Base-by-base conservation (phyloP, 1,140 invertebrate species). In the Apis florea region DNA sequence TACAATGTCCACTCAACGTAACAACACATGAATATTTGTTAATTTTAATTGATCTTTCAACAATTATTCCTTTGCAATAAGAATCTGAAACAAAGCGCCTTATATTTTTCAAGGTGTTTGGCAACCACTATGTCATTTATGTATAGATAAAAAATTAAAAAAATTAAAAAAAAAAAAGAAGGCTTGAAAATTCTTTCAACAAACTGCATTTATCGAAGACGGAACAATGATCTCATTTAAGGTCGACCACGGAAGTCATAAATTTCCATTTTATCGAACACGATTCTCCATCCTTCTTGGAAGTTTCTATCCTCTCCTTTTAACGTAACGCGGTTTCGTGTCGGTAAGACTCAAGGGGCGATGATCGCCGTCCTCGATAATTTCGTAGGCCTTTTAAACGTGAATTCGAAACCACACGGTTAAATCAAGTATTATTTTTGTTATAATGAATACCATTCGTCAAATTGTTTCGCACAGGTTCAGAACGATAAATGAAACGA, bases 181-280 rank as follows among this genome's bases (percentile, higher is more conserved):
- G 1, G 40, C 4, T 31, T 19, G 21, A 49, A 74, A 61, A 26
- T 67, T 49, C 17, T 11, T 49, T 54, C 53, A 31, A 78, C 12
- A 17, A 17, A 47, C 12, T 21, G 61, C 17, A n/a, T 47, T 74
- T 56, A 74, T 56, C 61, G 40, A 31, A 51, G 59, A 63, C 58
- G 21, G 59, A 74, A 80, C 79, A 80, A 74, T 71, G 79, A 80
- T 80, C 61, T 74, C 71, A 53, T 80, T 80, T 80, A 67, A 74
- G 71, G 53, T 56, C 70, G 51, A 6, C 58, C 13, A 31, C 58
- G 79, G 79, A 80, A 80, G 79, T 80, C 61, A 80, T 80, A 80
- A 80, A 80, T 80, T 74, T 80, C 15, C 70, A 66, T 49, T 80
- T 74, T 80, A 80, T 80, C 76, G 68, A 83, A 71, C 26, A 26